Evolutionary conservation across 2,888 invertebrate species (phyloP).

Genomic region (Spodoptera picta): DNA sequence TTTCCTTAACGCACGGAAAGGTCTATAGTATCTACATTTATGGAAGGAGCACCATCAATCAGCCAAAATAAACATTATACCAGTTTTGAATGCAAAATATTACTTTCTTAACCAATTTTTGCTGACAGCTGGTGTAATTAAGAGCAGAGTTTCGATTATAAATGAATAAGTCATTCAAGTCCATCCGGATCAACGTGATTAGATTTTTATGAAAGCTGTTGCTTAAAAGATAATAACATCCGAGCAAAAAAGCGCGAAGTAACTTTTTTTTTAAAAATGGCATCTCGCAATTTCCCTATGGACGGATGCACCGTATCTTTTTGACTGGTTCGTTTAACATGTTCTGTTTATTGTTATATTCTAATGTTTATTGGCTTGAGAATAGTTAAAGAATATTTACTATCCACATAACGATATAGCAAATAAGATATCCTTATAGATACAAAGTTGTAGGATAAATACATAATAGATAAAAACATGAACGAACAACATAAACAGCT

Average conservation of each 20-base stretch:
- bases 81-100: slow-evolving; percentile 35
- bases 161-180: too few species aligned
- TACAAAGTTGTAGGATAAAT: slow-evolving; percentile 3
- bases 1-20: slow-evolving; percentile 7
- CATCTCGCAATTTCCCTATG: too few species aligned
- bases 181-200: slow-evolving; percentile 52
- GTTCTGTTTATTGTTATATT: too few species aligned
- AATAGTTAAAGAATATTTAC: too few species aligned
- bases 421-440: slow-evolving; percentile 46
- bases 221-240: slow-evolving; percentile 16
- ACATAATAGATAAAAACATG: slow-evolving; percentile 43
- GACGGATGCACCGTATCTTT: too few species aligned
- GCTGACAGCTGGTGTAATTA: slow-evolving; percentile 40
- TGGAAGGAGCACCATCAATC: slow-evolving; percentile 31
- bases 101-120: slow-evolving; percentile 42
- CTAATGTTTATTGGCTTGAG: too few species aligned
- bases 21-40: slow-evolving; percentile 26
- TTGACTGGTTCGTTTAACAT: too few species aligned
- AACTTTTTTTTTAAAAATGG: not conserved
- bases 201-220: slow-evolving; percentile 46
- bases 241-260: not conserved
- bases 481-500: slow-evolving; percentile 52
- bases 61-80: slow-evolving; percentile 15
- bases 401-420: slow-evolving; percentile 11
- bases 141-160: slow-evolving; percentile 43